Evolutionary conservation across 2,888 invertebrate species (phyloP).

Genomic region (Scaptomyza cyrtandrae): DNA sequence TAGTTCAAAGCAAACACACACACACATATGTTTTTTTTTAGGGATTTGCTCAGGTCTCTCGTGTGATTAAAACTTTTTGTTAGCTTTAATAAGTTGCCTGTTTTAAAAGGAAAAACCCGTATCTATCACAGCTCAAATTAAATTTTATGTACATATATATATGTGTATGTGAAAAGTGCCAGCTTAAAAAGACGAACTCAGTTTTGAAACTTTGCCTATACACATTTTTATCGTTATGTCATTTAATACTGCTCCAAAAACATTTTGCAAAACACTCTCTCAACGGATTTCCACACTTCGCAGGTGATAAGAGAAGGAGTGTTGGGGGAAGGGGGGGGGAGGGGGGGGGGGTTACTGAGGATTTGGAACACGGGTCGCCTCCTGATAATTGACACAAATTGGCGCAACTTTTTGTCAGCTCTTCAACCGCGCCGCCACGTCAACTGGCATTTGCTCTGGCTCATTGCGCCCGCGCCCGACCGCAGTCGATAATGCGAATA

Average conservation of each 20-base stretch:
- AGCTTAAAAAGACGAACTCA: conserved; percentile 14
- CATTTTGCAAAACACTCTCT: conserved; percentile 42
- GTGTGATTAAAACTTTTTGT: conserved; percentile 9
- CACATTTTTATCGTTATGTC: conserved; percentile 47
- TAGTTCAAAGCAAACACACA: neutral
- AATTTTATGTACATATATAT: conserved; percentile 1
- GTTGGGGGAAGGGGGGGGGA: too few species aligned
- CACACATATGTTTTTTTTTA: neutral
- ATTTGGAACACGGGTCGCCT: conserved; percentile 39
- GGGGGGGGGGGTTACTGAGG: neutral
- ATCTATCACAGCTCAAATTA: conserved; percentile 16
- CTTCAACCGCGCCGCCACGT: conserved; percentile 68
- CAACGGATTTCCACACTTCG: conserved; percentile 50
- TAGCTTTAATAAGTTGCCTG: conserved; percentile 29
- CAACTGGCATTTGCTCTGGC: conserved; percentile 76
- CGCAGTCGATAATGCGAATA: conserved; percentile 73
- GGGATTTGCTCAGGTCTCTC: neutral
- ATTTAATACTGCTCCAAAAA: conserved; percentile 41
- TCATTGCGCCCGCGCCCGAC: conserved; percentile 61
- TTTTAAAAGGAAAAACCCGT: conserved; percentile 10
- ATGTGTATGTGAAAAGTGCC: conserved; percentile 7
- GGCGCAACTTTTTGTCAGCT: conserved; percentile 78
- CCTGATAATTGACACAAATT: conserved; percentile 78
- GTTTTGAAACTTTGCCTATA: conserved; percentile 21
- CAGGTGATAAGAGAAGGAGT: conserved; percentile 27